Conservation (phyloP, 2,888 invertebrate species). For the Clusia tigrina region DNA sequence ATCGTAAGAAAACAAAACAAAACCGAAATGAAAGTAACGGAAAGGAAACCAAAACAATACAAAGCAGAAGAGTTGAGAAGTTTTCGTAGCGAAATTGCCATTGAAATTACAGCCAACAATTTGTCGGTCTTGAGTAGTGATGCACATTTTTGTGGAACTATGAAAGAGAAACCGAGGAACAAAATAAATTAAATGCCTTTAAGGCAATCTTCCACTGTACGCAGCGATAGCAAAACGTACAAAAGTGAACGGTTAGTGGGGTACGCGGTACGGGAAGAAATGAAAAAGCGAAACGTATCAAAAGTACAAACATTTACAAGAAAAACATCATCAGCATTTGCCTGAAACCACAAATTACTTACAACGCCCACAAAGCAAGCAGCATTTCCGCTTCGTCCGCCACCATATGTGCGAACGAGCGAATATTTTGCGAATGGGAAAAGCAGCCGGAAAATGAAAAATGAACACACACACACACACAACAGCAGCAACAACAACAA, state of each 20-base stretch:
- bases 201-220: constrained; percentile 54
- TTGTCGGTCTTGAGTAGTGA: constrained; percentile 26
- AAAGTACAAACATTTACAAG: constrained; percentile 50
- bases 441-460: background rate
- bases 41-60: too few relatives aligned
- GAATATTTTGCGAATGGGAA: constrained; percentile 26
- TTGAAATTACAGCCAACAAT: constrained; percentile 2
- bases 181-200: constrained; percentile 55
- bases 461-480: constrained; percentile 1
- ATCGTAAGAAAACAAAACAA: too few relatives aligned
- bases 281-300: constrained; percentile 20
- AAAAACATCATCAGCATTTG: constrained; percentile 55
- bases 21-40: too few relatives aligned
- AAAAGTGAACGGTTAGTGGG: too few relatives aligned
- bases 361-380: constrained; percentile 46
- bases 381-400: constrained; percentile 2
- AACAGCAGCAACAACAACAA: constrained; percentile 8
- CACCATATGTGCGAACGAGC: constrained; percentile 13
- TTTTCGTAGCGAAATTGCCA: background rate
- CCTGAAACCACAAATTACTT: constrained; percentile 56
- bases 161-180: constrained; percentile 42
- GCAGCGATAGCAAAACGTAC: constrained; percentile 23
- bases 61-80: too few relatives aligned
- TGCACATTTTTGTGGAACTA: constrained; percentile 30
- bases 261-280: too few relatives aligned